Evolutionary conservation across 1,140 invertebrate genomes (phyloP).

Genomic region (Dysdera silvatica): DNA sequence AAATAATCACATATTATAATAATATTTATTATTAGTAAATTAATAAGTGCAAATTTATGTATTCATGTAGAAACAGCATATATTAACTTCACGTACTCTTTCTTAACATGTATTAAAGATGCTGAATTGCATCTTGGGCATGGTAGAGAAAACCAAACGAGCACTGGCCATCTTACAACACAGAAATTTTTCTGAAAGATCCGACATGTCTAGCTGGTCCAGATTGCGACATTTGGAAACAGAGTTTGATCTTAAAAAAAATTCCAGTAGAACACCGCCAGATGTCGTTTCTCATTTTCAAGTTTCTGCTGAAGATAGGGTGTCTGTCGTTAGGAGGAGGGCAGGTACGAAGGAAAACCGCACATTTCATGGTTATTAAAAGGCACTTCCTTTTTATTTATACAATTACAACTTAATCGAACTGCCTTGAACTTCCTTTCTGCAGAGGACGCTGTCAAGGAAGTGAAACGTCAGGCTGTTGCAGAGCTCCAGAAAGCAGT

Average conservation of each 20-base stretch:
- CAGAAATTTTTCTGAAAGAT: slow-evolving; percentile 47
- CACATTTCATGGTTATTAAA: not conserved
- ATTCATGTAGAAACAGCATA: no score
- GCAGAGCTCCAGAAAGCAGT: slow-evolving; percentile 83
- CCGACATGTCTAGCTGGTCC: slow-evolving; percentile 41
- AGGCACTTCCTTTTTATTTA: not conserved
- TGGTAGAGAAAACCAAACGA: slow-evolving; percentile 93
- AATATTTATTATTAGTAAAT: no score
- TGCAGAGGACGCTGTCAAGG: slow-evolving; percentile 62
- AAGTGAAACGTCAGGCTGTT: slow-evolving; percentile 84
- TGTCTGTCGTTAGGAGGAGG: slow-evolving; percentile 74
- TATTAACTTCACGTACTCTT: no score
- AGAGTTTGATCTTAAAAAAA: slow-evolving; percentile 45
- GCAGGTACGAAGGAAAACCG: slow-evolving; percentile 55
- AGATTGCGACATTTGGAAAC: slow-evolving; percentile 44
- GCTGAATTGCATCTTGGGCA: slow-evolving; percentile 89
- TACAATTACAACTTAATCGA: not conserved
- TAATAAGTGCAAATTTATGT: no score
- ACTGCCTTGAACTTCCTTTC: not conserved
- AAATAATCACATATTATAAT: no score
- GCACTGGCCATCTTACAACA: slow-evolving; percentile 84
- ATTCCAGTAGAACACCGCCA: slow-evolving; percentile 43
- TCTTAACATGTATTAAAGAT: no score
- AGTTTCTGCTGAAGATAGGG: slow-evolving; percentile 72
- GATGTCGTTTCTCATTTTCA: slow-evolving; percentile 71